These are phyloP conservation scores for Nesospiza acunhae DNA, from an alignment of 2,113 vertebrate genomes.

Conservation along the genomic window DNA sequence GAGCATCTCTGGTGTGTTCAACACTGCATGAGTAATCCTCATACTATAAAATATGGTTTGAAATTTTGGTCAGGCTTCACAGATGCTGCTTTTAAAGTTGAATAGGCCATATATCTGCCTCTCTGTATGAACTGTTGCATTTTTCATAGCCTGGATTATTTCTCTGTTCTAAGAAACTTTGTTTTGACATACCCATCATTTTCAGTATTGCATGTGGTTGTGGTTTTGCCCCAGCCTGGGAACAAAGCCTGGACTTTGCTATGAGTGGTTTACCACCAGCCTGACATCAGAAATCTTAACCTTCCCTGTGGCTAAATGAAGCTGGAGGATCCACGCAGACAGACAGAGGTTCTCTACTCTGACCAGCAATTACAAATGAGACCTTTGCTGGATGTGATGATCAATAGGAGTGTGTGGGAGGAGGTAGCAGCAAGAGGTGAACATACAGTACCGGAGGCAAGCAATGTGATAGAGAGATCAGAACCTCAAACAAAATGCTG, in stretches of 20 bases:
- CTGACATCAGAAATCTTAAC: not conserved
- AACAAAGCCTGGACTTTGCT: not conserved
- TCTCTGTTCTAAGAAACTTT: not conserved
- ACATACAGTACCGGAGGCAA: not conserved
- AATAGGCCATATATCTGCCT: not conserved
- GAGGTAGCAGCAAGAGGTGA: not conserved
- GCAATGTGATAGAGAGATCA: not conserved
- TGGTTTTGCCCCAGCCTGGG: not conserved
- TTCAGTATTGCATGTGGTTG: not conserved
- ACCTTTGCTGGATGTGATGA: not conserved
- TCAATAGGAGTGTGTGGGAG: constrained; percentile 6
- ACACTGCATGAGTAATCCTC: not conserved
- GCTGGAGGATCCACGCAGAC: not conserved
- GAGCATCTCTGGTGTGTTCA: not conserved
- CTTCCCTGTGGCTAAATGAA: not conserved
- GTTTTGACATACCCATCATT: not conserved
- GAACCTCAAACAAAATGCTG: not conserved
- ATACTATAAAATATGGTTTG: not conserved
- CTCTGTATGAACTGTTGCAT: accelerated
- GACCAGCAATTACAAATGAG: constrained; percentile 8
- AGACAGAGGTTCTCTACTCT: not conserved
- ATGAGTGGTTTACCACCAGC: not conserved
- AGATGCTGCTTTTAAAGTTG: not conserved
- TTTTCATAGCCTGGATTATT: not conserved
- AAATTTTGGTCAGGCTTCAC: not conserved